These are phyloP conservation scores for Leucania comma DNA, from an alignment of 2,888 invertebrate species.

Conservation along the genomic window DNA sequence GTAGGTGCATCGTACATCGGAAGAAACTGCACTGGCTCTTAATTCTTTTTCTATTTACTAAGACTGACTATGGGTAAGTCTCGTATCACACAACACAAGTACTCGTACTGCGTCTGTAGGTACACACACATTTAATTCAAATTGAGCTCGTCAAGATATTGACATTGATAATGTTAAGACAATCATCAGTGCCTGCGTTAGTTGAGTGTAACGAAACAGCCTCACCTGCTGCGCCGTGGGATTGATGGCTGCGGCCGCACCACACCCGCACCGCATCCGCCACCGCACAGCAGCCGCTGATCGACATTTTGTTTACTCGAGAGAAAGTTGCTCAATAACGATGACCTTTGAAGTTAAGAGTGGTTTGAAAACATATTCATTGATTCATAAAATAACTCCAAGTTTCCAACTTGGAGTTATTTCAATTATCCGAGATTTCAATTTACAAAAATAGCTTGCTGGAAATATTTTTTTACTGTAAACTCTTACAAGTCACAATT, in stretches of 20 bases:
- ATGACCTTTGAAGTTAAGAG: neutral
- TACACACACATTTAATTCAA: neutral
- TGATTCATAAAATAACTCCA: neutral
- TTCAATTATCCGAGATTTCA: neutral
- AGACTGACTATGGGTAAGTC: neutral
- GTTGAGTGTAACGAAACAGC: conserved; percentile 58
- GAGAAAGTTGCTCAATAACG: conserved; percentile 14
- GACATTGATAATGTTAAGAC: neutral
- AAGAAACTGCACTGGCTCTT: neutral
- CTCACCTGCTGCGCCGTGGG: conserved; percentile 66
- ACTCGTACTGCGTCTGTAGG: neutral
- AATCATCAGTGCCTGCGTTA: conserved; percentile 6
- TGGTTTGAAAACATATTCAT: neutral
- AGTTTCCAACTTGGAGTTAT: too few relatives aligned
- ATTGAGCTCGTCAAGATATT: neutral
- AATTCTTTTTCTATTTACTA: neutral
- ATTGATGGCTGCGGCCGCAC: conserved; percentile 51
- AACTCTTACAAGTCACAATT: neutral
- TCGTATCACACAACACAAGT: neutral
- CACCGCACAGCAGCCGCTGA: neutral
- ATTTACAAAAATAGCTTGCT: neutral
- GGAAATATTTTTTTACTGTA: neutral
- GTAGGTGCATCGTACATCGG: neutral
- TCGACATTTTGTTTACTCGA: conserved; percentile 7
- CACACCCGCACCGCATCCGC: neutral